A percentile compares a stretch with the other conserved stretches of the same genome.
Evolutionary conservation across 2,113 vertebrate genomes (phyloP).

Genomic region (Nycticebus coucang): DNA sequence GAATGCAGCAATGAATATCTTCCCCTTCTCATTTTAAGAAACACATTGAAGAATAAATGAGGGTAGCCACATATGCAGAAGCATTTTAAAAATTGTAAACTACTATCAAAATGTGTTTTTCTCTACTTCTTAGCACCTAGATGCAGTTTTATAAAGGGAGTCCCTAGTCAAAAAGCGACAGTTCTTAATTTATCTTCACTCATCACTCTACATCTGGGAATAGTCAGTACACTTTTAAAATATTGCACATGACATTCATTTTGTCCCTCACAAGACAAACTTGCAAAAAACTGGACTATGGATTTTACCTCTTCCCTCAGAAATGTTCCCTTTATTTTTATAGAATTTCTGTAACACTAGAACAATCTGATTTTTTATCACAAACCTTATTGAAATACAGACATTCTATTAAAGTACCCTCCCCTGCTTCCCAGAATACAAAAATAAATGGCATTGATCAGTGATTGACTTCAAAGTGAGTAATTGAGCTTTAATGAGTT

Average conservation of each 20-base stretch:
- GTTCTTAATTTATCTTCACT: slow-evolving; percentile 26
- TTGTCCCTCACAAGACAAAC: background rate
- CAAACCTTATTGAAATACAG: slow-evolving; percentile 64
- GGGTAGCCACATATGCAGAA: background rate
- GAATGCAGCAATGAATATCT: background rate
- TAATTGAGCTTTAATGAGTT: slow-evolving; percentile 85
- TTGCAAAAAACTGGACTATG: background rate
- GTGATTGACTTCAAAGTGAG: slow-evolving; percentile 86
- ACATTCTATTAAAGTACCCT: slow-evolving; percentile 26
- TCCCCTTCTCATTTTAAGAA: background rate
- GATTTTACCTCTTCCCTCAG: background rate
- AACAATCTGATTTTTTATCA: slow-evolving; percentile 52
- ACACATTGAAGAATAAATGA: background rate
- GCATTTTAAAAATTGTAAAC: background rate
- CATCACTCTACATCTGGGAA: background rate
- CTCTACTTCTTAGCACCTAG: background rate
- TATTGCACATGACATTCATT: background rate
- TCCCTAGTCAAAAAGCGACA: background rate
- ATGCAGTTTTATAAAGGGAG: background rate
- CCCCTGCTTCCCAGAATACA: slow-evolving; percentile 27
- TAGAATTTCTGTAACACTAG: background rate
- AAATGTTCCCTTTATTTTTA: slow-evolving; percentile 12
- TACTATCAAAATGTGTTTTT: background rate
- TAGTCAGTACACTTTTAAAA: background rate
- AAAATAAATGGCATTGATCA: slow-evolving; percentile 85